These are phyloP conservation scores for Caenorhabditis angaria DNA, from an alignment of 2,888 invertebrate species.

Conservation along the genomic window DNA sequence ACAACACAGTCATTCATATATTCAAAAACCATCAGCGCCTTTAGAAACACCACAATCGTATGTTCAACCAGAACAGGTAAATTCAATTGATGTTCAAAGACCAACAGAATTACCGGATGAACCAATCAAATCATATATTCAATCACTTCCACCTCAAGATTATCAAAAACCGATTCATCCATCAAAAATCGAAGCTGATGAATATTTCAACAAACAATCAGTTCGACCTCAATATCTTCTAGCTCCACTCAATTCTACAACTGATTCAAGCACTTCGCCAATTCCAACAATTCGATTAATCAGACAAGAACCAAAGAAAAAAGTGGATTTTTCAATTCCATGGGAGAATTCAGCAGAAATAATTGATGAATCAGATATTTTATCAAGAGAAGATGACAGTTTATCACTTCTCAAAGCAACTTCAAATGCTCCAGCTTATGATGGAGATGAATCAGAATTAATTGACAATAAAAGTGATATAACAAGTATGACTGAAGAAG, in stretches of 20 bases:
- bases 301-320: slow-evolving; percentile 15
- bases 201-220: slow-evolving; percentile 1
- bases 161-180: not conserved
- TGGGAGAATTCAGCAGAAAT: slow-evolving; percentile 50
- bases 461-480: slow-evolving; percentile 41
- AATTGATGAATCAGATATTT: slow-evolving; percentile 55
- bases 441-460: slow-evolving; percentile 48
- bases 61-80: not conserved
- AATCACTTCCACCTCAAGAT: not conserved
- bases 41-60: not conserved
- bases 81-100: not conserved
- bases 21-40: not conserved
- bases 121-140: not conserved
- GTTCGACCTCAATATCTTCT: not conserved
- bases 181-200: not conserved
- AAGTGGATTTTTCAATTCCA: slow-evolving; percentile 47
- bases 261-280: slow-evolving; percentile 48
- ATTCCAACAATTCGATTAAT: slow-evolving; percentile 43
- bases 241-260: slow-evolving; percentile 5
- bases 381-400: slow-evolving; percentile 41
- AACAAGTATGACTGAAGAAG: slow-evolving; percentile 41
- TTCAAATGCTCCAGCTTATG: slow-evolving; percentile 27
- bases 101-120: not conserved
- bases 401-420: slow-evolving; percentile 10
- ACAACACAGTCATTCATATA: no score